phyloP scores from a whole-genome alignment of 2,113 vertebrate species.

The Chamaetylas fuelleborni region DNA sequence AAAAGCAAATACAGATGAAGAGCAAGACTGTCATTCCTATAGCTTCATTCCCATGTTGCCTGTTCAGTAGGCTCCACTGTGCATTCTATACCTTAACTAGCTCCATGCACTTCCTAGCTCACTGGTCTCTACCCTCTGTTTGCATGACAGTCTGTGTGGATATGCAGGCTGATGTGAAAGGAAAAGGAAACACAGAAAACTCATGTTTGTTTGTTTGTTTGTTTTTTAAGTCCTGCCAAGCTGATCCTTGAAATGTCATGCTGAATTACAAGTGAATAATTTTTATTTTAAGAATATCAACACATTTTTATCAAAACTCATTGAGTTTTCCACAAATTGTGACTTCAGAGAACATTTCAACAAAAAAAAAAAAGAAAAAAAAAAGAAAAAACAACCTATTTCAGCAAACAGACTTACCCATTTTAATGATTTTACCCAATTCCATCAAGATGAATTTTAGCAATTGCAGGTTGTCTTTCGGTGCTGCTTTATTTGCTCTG shows the following conservation, averaged over 20 bases:
- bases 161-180: background rate
- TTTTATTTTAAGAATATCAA: background rate
- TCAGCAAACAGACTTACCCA: background rate
- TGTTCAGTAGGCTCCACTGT: background rate
- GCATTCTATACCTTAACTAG: background rate
- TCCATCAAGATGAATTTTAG: background rate
- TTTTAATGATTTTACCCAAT: background rate
- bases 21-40: background rate
- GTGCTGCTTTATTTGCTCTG: background rate
- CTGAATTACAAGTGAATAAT: background rate
- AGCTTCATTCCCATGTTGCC: background rate
- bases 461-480: background rate
- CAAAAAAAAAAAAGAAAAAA: background rate
- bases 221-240: background rate
- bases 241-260: background rate
- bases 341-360: background rate
- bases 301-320: background rate
- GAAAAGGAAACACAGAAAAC: background rate
- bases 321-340: background rate
- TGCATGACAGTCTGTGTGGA: background rate
- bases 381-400: background rate
- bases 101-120: background rate
- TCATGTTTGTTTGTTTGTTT: background rate
- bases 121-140: background rate
- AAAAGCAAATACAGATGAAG: background rate